Conservation (phyloP, 2,888 invertebrate genomes). For the Aporophyla nigra region DNA sequence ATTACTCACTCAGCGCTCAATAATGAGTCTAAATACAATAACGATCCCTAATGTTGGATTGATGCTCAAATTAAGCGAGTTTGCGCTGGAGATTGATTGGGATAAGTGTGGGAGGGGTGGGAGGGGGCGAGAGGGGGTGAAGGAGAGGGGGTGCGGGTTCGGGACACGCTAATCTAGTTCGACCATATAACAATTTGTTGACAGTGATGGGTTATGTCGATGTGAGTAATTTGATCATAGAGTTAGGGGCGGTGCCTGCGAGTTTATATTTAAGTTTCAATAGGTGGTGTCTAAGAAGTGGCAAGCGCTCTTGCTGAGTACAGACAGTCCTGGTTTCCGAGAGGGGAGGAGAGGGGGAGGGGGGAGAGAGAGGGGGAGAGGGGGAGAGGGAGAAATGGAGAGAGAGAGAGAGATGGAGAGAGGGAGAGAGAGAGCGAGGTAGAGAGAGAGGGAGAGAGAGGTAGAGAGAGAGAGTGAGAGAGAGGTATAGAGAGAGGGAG, state of each 20-base stretch:
- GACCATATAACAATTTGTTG: constrained; percentile 81
- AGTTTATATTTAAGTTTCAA: not conserved
- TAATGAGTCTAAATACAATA: constrained; percentile 78
- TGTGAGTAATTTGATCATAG: constrained; percentile 60
- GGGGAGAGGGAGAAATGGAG: too few species aligned
- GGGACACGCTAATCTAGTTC: constrained; percentile 75
- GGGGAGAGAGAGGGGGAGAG: too few species aligned
- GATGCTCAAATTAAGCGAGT: constrained; percentile 84
- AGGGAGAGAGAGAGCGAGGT: too few species aligned
- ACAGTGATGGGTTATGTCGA: constrained; percentile 68
- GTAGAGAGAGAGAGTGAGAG: too few species aligned
- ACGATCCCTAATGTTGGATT: constrained; percentile 83
- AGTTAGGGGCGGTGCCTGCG: constrained; percentile 42
- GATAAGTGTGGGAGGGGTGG: constrained; percentile 70
- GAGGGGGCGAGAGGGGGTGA: constrained; percentile 25
- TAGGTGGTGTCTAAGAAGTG: too few species aligned
- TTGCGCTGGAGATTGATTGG: constrained; percentile 85
- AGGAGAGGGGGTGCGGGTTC: constrained; percentile 45
- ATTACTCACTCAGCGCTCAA: constrained; percentile 60
- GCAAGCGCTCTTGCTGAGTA: too few species aligned
- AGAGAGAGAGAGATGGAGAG: too few species aligned
- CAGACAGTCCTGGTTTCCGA: too few species aligned
- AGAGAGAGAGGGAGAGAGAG: too few species aligned
- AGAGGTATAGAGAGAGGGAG: too few species aligned
- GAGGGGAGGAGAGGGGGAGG: too few species aligned